Evolutionary conservation across 2,113 vertebrate genomes (phyloP).

Genomic region (Casuarius casuarius): DNA sequence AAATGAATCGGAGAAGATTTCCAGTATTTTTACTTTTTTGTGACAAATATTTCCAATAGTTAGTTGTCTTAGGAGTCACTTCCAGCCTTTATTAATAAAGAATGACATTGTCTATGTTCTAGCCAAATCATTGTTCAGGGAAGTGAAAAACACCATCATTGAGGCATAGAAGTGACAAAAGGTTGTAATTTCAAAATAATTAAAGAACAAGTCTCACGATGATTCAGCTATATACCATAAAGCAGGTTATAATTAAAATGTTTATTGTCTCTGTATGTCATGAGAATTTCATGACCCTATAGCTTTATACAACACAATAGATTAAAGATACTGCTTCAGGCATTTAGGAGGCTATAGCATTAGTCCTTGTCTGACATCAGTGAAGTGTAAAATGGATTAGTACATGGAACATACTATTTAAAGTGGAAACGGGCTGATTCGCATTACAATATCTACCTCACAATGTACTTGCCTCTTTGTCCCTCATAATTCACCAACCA

Average conservation of each 20-base stretch:
- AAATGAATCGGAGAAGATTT: neutral
- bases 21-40: neutral
- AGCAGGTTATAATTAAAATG: neutral
- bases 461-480: neutral
- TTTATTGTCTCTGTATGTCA: neutral
- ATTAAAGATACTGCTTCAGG: neutral
- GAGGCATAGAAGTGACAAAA: neutral
- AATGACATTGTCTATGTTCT: neutral
- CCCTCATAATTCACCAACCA: neutral
- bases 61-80: neutral
- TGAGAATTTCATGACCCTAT: neutral
- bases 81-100: neutral
- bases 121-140: neutral
- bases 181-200: neutral
- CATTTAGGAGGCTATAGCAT: neutral
- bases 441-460: neutral
- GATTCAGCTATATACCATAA: neutral
- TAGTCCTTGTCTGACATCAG: neutral
- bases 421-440: neutral
- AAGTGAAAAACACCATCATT: neutral
- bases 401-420: rapidly evolving
- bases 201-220: neutral
- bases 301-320: neutral
- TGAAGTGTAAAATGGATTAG: neutral
- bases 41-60: neutral